Base-by-base conservation (phyloP, 2,888 invertebrate genomes). In the Homarus gammarus region DNA sequence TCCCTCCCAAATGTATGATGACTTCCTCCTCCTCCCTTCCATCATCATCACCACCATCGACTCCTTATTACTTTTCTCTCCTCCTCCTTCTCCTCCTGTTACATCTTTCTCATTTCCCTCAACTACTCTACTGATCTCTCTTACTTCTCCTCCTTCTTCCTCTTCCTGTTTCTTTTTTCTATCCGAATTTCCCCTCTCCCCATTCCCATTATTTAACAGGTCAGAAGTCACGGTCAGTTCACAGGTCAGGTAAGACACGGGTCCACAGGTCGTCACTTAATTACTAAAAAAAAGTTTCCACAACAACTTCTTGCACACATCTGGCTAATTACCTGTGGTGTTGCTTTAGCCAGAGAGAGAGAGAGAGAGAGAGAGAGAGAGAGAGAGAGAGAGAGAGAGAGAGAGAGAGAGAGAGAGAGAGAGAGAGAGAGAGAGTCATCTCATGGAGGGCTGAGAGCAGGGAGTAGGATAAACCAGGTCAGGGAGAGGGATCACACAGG, bases 311-410 rank as follows among this genome's bases (percentile, higher is more conserved):
- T n/a, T n/a, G n/a, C n/a, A n/a, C n/a, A n/a, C n/a, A n/a, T n/a
- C n/a, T n/a, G n/a, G n/a, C n/a, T n/a, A n/a, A n/a, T n/a, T n/a
- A n/a, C n/a, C n/a, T 22, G 64, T 64, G 22, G 27, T 5, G 6
- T 3, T 10, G n/a, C n/a, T n/a, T n/a, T n/a, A n/a, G n/a, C n/a
- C n/a, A n/a, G n/a, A n/a, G n/a, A n/a, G n/a, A n/a, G 18, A 64
- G 56, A 56, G 56, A 56, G 56, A 56, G 56, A 56, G 56, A 56
- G 56, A 56, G 56, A 56, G 56, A 56, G 56, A 56, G 56, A 56
- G 56, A 56, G 56, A 56, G 56, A 56, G 56, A 56, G 56, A 56
- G 56, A 56, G 56, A 56, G 56, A 56, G 56, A 56, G 56, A 56
- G 56, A 56, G 56, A 56, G 56, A 56, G 56, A 56, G 56, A 56